Evolutionary conservation across 2,113 vertebrate genomes (phyloP), one percentile per base, ranked within the genome.

Genomic region (Orycteropus afer): DNA sequence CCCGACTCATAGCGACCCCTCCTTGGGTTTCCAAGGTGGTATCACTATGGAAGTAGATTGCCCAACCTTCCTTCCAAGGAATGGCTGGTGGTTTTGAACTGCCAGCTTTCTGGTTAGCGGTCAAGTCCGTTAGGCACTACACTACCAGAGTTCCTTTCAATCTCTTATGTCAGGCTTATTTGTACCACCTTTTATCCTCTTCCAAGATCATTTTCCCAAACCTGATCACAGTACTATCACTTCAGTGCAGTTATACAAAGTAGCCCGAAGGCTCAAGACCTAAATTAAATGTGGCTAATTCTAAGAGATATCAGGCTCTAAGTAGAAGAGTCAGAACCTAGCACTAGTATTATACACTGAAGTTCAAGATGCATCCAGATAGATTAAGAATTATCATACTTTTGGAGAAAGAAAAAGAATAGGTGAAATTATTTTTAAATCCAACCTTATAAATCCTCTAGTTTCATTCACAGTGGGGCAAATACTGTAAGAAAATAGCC

Each of bases 371-470:
- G 65, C 22, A 94, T 29, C 14, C 22, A 37, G 63, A n/a, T 47
- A 14, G 67, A 32, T 74, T 91, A 49, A 94, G 69, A 81, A 91
- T 89, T 34, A 53, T 69, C 67, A 69, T 42, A 45, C 22, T 79
- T 76, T 18, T 15, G 40, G 17, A 89, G n/a, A 61, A 91, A 82
- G 45, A 78, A 90, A 32, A 73, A 37, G 29, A 89, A 83, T 13
- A 67, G 55, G 37, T 37, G 42, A 89, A 92, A 94, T 80, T 55
- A 95, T 37, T 61, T 86, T 82, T n/a, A 89, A 91, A 94, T 25
- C 15, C 18, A 71, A 20, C 73, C 76, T 57, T 61, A 53, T 90
- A 61, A 76, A 57, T 88, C 11, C 27, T 77, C 69, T 65, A 55
- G 5, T 53, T 27, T 95, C 47, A 91, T 37, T 80, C 45, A 78